Conservation (phyloP, 2,888 invertebrate genomes). For the Cataglyphis albicans region DNA sequence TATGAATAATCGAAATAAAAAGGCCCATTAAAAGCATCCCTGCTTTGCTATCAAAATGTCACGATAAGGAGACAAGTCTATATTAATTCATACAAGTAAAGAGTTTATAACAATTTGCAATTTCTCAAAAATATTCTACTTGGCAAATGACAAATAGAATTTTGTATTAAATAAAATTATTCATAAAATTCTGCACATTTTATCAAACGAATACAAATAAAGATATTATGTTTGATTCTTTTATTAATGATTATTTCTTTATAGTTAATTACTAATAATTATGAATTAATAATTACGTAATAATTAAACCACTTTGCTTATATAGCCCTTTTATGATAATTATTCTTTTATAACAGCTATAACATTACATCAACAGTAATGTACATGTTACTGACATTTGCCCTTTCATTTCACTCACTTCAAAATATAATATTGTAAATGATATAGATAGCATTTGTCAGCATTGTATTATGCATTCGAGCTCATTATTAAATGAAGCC, state of each 20-base stretch:
- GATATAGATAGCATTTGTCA: neutral
- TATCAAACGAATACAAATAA: neutral
- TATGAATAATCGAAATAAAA: neutral
- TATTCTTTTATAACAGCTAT: neutral
- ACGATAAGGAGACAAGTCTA: neutral
- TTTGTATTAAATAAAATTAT: neutral
- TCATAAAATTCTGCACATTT: neutral
- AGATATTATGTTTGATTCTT: neutral
- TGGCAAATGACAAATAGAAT: neutral
- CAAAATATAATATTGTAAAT: neutral
- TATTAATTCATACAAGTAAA: neutral
- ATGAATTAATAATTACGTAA: neutral
- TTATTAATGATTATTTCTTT: neutral
- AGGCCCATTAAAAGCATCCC: neutral
- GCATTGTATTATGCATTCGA: neutral
- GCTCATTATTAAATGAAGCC: conserved; percentile 11
- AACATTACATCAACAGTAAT: neutral
- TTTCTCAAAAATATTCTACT: neutral
- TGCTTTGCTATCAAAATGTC: neutral
- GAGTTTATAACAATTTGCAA: neutral
- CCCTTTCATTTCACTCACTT: neutral
- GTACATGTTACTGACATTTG: neutral
- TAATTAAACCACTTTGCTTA: neutral
- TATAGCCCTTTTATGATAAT: neutral
- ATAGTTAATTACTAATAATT: neutral